phyloP scores from a whole-genome alignment of 2,888 invertebrate genomes.

The Anorthoa munda region DNA sequence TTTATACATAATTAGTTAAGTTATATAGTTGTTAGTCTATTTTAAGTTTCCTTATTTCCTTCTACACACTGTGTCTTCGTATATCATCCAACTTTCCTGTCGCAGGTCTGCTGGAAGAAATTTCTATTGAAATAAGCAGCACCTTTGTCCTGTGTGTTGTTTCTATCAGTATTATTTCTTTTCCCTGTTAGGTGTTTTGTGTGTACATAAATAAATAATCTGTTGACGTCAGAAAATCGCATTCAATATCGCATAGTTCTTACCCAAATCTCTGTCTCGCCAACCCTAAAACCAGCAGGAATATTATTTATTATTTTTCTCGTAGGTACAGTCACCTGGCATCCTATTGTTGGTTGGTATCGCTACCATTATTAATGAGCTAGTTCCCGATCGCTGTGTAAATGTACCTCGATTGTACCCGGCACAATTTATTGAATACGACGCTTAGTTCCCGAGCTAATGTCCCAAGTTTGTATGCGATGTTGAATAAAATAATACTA shows the following conservation, averaged over 20 bases:
- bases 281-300: slow-evolving; percentile 55
- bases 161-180: too few species aligned
- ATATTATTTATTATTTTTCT: slow-evolving; percentile 66
- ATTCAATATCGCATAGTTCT: background rate
- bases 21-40: too few species aligned
- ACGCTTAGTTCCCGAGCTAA: slow-evolving; percentile 50
- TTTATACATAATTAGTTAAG: too few species aligned
- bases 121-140: too few species aligned
- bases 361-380: slow-evolving; percentile 75
- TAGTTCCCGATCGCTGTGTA: slow-evolving; percentile 57
- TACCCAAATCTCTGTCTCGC: background rate
- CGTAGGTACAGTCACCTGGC: slow-evolving; percentile 53
- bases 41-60: too few species aligned
- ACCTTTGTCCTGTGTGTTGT: too few species aligned
- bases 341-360: slow-evolving; percentile 70
- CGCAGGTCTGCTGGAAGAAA: too few species aligned
- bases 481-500: slow-evolving; percentile 60
- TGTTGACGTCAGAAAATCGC: background rate
- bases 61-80: too few species aligned
- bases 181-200: too few species aligned
- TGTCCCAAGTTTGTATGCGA: slow-evolving; percentile 54
- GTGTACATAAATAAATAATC: too few species aligned
- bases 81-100: too few species aligned
- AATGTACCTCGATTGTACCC: slow-evolving; percentile 51
- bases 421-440: slow-evolving; percentile 62